Conservation (phyloP, 1,140 invertebrate species). For the Euglossa dilemma region DNA sequence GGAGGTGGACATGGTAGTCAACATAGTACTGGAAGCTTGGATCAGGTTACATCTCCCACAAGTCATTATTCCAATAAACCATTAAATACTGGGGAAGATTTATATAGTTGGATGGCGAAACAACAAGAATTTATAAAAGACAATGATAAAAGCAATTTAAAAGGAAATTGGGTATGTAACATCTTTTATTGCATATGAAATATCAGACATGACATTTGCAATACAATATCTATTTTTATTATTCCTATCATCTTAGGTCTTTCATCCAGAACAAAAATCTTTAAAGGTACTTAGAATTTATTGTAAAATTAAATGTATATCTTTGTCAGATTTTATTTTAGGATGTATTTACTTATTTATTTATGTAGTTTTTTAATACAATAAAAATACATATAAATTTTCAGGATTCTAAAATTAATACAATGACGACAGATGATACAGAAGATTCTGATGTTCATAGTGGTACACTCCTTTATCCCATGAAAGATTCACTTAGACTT, state of each 20-base stretch:
- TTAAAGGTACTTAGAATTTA: conserved; percentile 74
- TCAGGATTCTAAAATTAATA: conserved; percentile 85
- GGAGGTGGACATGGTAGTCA: conserved; percentile 81
- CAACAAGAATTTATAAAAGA: conserved; percentile 89
- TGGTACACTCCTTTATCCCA: conserved; percentile 86
- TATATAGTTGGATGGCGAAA: conserved; percentile 98
- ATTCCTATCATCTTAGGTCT: conserved; percentile 73
- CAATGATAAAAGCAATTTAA: conserved; percentile 79
- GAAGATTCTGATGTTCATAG: conserved; percentile 81
- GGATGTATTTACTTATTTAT: too few species aligned
- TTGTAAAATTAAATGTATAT: conserved; percentile 14
- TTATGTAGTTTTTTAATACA: not conserved
- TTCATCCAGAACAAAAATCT: conserved; percentile 79
- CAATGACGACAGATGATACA: conserved; percentile 84
- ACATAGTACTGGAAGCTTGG: conserved; percentile 79
- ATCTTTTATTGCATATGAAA: not conserved
- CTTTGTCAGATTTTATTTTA: not conserved
- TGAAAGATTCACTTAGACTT: conserved; percentile 91
- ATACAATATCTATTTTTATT: conserved; percentile 3
- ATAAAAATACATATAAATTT: conserved; percentile 53
- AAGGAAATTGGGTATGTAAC: conserved; percentile 80
- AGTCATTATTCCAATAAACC: conserved; percentile 75
- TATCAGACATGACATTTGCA: not conserved
- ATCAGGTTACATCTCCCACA: conserved; percentile 77
- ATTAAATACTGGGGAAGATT: conserved; percentile 87